Base-by-base conservation (phyloP, 2,888 invertebrate genomes). In the Pammene aurita region DNA sequence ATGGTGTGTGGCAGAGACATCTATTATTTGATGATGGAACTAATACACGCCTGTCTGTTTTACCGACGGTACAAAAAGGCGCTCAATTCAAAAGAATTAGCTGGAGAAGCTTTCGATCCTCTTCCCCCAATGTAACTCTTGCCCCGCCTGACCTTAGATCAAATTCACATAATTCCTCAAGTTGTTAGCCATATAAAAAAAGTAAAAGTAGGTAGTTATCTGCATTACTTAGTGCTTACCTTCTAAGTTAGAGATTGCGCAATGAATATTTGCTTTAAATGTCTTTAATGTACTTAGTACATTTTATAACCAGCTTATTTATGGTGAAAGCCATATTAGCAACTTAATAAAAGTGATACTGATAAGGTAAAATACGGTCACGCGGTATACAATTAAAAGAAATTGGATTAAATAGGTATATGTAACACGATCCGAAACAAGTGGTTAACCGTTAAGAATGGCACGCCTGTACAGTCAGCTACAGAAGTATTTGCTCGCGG, bases 321-420 rank as follows among this genome's bases (percentile, higher is more conserved):
- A 38, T 38, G 52, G 62, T 50, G 62, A 62, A 62, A 62, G 62
- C 62, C 50, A 52, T 18, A 18, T 18, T 18, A 18, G 50, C 18
- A 38, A 41, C 61, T 50, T 48, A 41, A 50, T 50, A 50, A 62
- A 62, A 41, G 41, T 26, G 41, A 62, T 62, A 41, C 13, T 13
- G 62, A 62, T 62, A 52, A 18, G 26, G 41, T 9, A 50, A 61
- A 61, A 26, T 42, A 50, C 35, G 35, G 58, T 44, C 26, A 34
- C 44, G 9, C n/a, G 58, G 57, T 57, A 14, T 52, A 38, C 41
- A 52, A 62, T 41, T 52, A 52, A 62, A 62, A n/a, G 18, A 50
- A 52, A 41, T n/a, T 38, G 16, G 35, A 26, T 44, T 52, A 18
- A 62, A 50, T 41, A 41, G 38, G 38, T 41, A 62, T 52, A 52